Evolutionary conservation across 2,113 vertebrate genomes (phyloP).

Genomic region (Macrotus californicus): DNA sequence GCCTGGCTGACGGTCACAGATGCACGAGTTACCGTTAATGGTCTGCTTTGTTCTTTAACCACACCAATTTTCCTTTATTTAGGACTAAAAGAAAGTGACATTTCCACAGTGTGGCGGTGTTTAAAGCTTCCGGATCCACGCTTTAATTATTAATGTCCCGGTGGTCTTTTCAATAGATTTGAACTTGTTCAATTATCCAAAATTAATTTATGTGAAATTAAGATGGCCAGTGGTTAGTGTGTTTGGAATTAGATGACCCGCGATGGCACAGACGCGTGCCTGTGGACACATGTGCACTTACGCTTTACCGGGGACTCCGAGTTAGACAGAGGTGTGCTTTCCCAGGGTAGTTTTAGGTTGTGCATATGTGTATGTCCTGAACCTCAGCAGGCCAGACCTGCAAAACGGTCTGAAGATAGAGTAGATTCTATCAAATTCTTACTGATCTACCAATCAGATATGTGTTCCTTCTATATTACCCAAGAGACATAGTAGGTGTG

Average conservation of each 20-base stretch:
- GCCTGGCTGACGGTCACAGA: neutral
- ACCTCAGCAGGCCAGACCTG: neutral
- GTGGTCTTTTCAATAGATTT: neutral
- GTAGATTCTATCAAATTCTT: neutral
- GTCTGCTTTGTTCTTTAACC: neutral
- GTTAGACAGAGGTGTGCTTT: neutral
- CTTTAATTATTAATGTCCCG: conserved; percentile 7
- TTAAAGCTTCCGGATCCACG: neutral
- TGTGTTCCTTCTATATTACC: neutral
- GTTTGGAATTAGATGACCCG: neutral
- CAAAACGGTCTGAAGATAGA: neutral
- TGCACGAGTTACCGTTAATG: neutral
- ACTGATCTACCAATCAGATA: neutral
- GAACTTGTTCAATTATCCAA: neutral
- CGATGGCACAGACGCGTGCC: neutral
- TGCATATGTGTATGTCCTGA: neutral
- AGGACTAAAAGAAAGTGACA: conserved; percentile 9
- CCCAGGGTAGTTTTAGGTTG: neutral
- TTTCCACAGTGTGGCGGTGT: neutral
- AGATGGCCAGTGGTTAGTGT: neutral
- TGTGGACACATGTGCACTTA: fast-evolving
- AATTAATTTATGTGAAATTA: neutral
- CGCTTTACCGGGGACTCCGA: neutral
- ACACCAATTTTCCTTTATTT: neutral
- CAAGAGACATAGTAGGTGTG: neutral